phyloP scores from a whole-genome alignment of 2,888 invertebrate genomes.

The Dione juno region DNA sequence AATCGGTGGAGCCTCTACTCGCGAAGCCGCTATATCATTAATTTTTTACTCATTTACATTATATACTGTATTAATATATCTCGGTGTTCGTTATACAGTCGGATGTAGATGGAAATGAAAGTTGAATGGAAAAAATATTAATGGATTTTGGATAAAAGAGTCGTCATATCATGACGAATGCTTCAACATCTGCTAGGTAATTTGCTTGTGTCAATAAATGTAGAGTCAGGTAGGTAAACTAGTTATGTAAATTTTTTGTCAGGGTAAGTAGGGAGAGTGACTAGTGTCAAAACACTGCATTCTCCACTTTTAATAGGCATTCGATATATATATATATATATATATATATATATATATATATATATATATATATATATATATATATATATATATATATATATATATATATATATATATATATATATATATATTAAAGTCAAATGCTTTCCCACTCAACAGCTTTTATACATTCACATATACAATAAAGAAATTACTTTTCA shows the following conservation, averaged over 20 bases:
- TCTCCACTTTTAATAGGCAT: too few species aligned
- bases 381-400: too few species aligned
- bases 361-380: too few species aligned
- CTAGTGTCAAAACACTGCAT: too few species aligned
- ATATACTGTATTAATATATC: conserved; percentile 43
- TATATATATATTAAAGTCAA: too few species aligned
- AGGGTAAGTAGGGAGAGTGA: too few species aligned
- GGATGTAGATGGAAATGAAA: conserved; percentile 35
- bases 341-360: too few species aligned
- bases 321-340: too few species aligned
- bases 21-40: conserved; percentile 45
- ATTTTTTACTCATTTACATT: conserved; percentile 48
- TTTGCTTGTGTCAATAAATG: conserved; percentile 2
- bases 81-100: conserved; percentile 21
- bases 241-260: background rate
- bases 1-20: conserved; percentile 39
- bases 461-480: too few species aligned
- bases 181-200: background rate
- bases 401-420: too few species aligned
- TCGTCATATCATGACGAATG: conserved; percentile 26
- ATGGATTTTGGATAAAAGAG: conserved; percentile 31
- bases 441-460: too few species aligned
- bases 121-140: conserved; percentile 33
- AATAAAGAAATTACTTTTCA: too few species aligned
- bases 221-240: background rate